Evolutionary conservation across 2,797 vertebrate genomes (phyloP).

Genomic region (Myotis myotis): DNA sequence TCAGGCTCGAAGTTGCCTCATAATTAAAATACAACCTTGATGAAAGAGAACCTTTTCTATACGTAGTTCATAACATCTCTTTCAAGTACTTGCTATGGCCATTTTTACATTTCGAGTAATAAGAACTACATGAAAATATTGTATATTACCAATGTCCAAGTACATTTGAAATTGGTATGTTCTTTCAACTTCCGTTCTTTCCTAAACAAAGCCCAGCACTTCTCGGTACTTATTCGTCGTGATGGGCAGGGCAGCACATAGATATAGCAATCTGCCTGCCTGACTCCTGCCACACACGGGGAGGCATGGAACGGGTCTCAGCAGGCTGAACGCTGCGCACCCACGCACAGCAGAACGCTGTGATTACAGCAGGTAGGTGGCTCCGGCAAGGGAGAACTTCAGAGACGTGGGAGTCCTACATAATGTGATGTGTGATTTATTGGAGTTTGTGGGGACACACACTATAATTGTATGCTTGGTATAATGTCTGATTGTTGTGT

Average conservation of each 20-base stretch:
- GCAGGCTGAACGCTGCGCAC: conserved; percentile 79
- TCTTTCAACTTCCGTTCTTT: conserved; percentile 41
- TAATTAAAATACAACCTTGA: conserved; percentile 68
- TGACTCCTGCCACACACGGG: conserved; percentile 71
- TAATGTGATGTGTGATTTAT: conserved; percentile 81
- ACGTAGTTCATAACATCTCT: not conserved
- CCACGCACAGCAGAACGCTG: conserved; percentile 77
- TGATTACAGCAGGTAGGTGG: conserved; percentile 81
- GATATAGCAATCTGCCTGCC: conserved; percentile 81
- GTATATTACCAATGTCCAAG: conserved; percentile 30
- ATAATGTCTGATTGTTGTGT: conserved; percentile 74
- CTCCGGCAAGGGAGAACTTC: conserved; percentile 75
- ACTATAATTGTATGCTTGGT: conserved; percentile 76
- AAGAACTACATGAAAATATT: not conserved
- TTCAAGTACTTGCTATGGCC: conserved; percentile 20
- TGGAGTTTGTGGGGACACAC: conserved; percentile 79
- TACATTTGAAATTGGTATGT: not conserved
- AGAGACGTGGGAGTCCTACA: conserved; percentile 79
- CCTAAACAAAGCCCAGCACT: conserved; percentile 50
- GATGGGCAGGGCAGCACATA: conserved; percentile 74
- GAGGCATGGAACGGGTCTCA: conserved; percentile 77
- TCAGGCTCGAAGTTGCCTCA: conserved; percentile 62
- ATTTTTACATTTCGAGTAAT: conserved; percentile 50
- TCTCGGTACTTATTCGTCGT: conserved; percentile 69
- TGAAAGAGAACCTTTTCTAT: conserved; percentile 39